phyloP scores from a whole-genome alignment of 1,140 invertebrate species.

The Diorhabda elongata region DNA sequence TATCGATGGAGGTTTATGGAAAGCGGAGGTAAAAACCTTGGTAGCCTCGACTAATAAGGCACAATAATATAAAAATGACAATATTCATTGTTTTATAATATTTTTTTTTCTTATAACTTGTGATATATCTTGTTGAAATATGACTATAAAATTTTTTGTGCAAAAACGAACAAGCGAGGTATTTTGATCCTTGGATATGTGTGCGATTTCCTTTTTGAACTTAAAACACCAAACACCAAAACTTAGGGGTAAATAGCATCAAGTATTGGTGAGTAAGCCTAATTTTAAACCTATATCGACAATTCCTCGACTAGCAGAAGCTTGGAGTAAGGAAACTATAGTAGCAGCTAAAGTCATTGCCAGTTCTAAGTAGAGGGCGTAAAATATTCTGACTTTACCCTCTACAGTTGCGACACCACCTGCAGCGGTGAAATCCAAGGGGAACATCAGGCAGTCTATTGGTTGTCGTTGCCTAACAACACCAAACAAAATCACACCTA shows the following conservation, averaged over 20 bases:
- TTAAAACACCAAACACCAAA: neutral
- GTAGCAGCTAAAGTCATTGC: constrained; percentile 60
- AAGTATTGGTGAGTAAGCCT: constrained; percentile 52
- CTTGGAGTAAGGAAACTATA: constrained; percentile 55
- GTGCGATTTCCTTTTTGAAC: neutral
- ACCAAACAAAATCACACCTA: constrained; percentile 59
- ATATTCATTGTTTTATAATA: too few species aligned
- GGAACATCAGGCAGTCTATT: constrained; percentile 59
- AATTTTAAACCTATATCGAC: constrained; percentile 55
- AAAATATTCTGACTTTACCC: constrained; percentile 57
- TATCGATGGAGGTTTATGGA: too few species aligned
- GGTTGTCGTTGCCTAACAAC: constrained; percentile 52
- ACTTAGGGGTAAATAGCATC: constrained; percentile 15
- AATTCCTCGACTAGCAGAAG: constrained; percentile 54
- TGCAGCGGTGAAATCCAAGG: constrained; percentile 64
- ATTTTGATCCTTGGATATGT: neutral
- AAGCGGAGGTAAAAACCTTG: too few species aligned
- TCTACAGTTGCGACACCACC: constrained; percentile 60
- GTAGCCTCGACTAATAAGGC: too few species aligned
- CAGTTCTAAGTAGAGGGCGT: constrained; percentile 64
- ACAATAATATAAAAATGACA: too few species aligned
- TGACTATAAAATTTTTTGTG: neutral
- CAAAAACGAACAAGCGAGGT: neutral
- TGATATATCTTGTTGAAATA: too few species aligned
- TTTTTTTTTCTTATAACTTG: too few species aligned